Conservation (phyloP, 2,113 vertebrate genomes). For the Dendropsophus ebraccatus region DNA sequence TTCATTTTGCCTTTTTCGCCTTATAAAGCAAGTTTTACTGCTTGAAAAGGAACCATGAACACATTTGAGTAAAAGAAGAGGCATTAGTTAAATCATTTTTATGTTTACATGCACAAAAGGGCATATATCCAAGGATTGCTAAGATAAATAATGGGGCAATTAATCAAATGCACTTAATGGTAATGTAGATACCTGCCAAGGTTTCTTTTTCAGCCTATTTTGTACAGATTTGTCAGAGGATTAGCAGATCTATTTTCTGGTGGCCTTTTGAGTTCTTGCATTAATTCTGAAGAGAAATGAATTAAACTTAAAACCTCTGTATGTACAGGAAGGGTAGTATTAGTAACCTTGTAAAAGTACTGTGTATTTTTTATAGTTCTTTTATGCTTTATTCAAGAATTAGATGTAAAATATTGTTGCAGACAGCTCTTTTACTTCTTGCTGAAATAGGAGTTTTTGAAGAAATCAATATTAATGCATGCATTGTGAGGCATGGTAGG, state of each 20-base stretch:
- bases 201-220: constrained; percentile 21
- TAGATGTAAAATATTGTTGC: not conserved
- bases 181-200: constrained; percentile 28
- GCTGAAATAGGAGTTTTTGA: constrained; percentile 33
- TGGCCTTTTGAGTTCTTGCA: constrained; percentile 16
- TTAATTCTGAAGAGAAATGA: constrained; percentile 2
- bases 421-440: constrained; percentile 11
- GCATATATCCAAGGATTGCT: constrained; percentile 29
- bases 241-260: constrained; percentile 24
- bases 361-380: not conserved
- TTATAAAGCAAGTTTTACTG: not conserved
- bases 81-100: constrained; percentile 26
- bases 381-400: constrained; percentile 1
- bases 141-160: constrained; percentile 32
- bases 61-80: not conserved
- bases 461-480: constrained; percentile 51
- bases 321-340: not conserved
- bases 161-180: constrained; percentile 41
- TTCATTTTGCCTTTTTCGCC: not conserved
- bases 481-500: not conserved
- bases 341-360: constrained; percentile 23
- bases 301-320: not conserved
- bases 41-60: not conserved
- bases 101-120: constrained; percentile 23
- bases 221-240: not conserved